phyloP scores from a whole-genome alignment of 1,140 invertebrate species.

The Drosophila oshimai region DNA sequence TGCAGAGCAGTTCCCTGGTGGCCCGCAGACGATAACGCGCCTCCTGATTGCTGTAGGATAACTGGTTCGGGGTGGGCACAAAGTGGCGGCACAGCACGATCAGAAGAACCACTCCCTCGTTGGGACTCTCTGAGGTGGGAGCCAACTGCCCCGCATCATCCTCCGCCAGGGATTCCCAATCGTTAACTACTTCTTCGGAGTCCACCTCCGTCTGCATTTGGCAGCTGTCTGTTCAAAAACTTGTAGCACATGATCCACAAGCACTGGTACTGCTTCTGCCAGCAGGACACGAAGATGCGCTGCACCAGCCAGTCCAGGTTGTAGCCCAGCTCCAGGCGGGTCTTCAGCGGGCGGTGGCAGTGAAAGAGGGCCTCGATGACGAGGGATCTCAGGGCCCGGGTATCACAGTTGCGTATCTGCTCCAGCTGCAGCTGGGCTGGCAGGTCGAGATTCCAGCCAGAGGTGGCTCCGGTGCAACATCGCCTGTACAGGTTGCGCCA shows the following conservation, averaged over 20 bases:
- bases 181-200: constrained; percentile 17
- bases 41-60: constrained; percentile 49
- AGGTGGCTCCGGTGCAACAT: constrained; percentile 33
- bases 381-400: constrained; percentile 18
- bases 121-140: background rate
- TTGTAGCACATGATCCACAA: constrained; percentile 72
- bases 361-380: constrained; percentile 60
- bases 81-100: constrained; percentile 53
- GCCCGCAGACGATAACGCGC: constrained; percentile 37
- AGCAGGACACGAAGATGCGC: constrained; percentile 49
- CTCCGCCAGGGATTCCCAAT: constrained; percentile 48
- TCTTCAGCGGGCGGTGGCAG: constrained; percentile 54
- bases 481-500: constrained; percentile 66
- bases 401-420: constrained; percentile 55
- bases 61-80: constrained; percentile 49
- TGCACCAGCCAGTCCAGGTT: constrained; percentile 58
- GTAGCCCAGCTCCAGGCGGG: constrained; percentile 50
- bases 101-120: constrained; percentile 55
- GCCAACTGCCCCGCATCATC: background rate
- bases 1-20: constrained; percentile 60
- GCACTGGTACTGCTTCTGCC: constrained; percentile 44
- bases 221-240: constrained; percentile 33
- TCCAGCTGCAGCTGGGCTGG: constrained; percentile 56
- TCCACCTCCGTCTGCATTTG: background rate
- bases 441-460: constrained; percentile 51